phyloP scores from a whole-genome alignment of 2,888 invertebrate species.

The Lampropteryx suffumata region DNA sequence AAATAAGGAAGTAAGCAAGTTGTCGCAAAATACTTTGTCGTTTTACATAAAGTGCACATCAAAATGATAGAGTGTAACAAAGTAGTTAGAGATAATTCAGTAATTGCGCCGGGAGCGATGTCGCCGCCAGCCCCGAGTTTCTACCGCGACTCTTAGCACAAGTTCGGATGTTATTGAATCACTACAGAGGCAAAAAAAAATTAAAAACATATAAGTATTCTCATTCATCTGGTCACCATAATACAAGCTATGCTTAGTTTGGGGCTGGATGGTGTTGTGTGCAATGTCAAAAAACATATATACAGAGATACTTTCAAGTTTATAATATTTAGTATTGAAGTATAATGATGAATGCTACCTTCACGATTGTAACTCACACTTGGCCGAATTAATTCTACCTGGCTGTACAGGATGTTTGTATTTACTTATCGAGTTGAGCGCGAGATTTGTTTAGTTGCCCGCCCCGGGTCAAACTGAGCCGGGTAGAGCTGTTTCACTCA shows the following conservation, averaged over 20 bases:
- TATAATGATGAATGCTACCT: too few species aligned
- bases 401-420: slow-evolving; percentile 5
- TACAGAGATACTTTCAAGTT: too few species aligned
- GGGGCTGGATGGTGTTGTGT: too few species aligned
- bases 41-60: slow-evolving; percentile 21
- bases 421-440: not conserved
- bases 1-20: not conserved
- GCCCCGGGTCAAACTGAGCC: not conserved
- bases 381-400: not conserved
- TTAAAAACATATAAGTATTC: too few species aligned
- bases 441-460: not conserved
- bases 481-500: too few species aligned
- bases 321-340: too few species aligned
- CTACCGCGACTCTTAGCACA: not conserved
- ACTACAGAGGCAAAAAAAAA: too few species aligned
- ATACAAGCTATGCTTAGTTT: too few species aligned
- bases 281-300: too few species aligned
- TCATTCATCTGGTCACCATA: too few species aligned
- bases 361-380: not conserved
- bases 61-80: slow-evolving; percentile 17
- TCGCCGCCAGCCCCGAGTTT: slow-evolving; percentile 12
- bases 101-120: slow-evolving; percentile 26
- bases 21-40: not conserved
- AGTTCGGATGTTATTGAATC: not conserved
- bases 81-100: slow-evolving; percentile 20